Conservation (phyloP, 1,140 invertebrate genomes). For the Epicauta chinensis region DNA sequence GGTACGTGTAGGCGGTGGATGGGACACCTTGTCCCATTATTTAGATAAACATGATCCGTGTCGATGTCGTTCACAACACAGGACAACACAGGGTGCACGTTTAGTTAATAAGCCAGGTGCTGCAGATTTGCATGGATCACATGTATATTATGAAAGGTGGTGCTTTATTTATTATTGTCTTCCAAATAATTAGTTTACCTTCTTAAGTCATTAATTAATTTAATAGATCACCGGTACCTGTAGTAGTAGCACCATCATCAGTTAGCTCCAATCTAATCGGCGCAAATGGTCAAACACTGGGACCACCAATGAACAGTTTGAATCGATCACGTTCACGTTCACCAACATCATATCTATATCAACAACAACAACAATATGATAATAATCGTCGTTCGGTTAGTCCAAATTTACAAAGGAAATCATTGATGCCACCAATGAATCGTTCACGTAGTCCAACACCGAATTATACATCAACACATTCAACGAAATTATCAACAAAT, state of each 20-base stretch:
- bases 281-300: constrained; percentile 19
- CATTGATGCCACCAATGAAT: constrained; percentile 26
- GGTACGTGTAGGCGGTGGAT: constrained; percentile 95
- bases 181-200: no score
- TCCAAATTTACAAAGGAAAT: constrained; percentile 35
- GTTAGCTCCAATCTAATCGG: no score
- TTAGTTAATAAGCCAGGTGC: constrained; percentile 48
- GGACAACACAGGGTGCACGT: constrained; percentile 54
- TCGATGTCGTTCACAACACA: constrained; percentile 69
- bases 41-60: constrained; percentile 96
- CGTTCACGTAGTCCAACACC: constrained; percentile 39
- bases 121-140: constrained; percentile 67
- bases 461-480: constrained; percentile 36
- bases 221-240: no score
- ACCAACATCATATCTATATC: constrained; percentile 28
- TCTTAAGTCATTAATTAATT: no score
- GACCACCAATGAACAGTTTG: constrained; percentile 39
- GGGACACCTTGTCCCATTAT: constrained; percentile 95
- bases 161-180: no score
- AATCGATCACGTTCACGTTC: constrained; percentile 46
- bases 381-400: constrained; percentile 34
- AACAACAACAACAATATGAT: no score
- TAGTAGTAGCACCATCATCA: no score
- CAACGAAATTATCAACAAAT: constrained; percentile 28
- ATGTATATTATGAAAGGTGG: constrained; percentile 80